A percentile compares a stretch with the other conserved stretches of the same genome.
Conservation (phyloP, 1,140 invertebrate species). For the Drosophila burlai region DNA sequence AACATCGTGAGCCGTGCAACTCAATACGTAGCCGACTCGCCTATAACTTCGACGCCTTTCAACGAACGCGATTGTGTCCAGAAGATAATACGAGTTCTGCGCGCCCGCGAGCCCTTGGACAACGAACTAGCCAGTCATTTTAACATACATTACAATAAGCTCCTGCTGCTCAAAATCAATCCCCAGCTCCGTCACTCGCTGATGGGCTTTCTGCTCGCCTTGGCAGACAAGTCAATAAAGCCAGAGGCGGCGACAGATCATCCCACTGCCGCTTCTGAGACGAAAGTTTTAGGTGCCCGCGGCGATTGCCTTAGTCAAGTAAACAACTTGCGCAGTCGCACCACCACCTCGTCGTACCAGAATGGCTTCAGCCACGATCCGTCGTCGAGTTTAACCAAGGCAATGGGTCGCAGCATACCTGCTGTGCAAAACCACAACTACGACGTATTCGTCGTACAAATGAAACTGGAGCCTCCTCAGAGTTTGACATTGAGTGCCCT, state of each 20-base stretch:
- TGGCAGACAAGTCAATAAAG: background rate
- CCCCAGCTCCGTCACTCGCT: conserved; percentile 1
- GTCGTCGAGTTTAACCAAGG: conserved; percentile 8
- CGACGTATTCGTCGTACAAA: background rate
- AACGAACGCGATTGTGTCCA: conserved; percentile 15
- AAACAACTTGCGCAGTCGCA: too few species aligned
- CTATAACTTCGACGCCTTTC: background rate
- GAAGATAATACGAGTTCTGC: background rate
- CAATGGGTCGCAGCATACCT: background rate
- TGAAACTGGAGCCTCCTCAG: conserved; percentile 49
- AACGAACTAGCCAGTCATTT: background rate
- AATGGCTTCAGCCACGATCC: conserved; percentile 37
- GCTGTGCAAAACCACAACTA: conserved; percentile 20
- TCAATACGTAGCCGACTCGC: background rate
- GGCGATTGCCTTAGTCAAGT: background rate
- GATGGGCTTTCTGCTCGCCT: background rate
- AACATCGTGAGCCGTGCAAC: background rate
- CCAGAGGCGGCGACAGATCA: background rate
- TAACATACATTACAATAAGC: conserved; percentile 5
- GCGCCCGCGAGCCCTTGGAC: background rate
- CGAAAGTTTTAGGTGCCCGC: too few species aligned
- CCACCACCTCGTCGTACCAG: background rate
- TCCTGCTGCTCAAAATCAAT: background rate
- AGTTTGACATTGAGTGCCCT: conserved; percentile 91
- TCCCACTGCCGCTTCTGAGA: background rate